Evolutionary conservation across 2,888 invertebrate genomes (phyloP), one percentile per base, ranked within the genome.

Genomic region (Cinara cedri): DNA sequence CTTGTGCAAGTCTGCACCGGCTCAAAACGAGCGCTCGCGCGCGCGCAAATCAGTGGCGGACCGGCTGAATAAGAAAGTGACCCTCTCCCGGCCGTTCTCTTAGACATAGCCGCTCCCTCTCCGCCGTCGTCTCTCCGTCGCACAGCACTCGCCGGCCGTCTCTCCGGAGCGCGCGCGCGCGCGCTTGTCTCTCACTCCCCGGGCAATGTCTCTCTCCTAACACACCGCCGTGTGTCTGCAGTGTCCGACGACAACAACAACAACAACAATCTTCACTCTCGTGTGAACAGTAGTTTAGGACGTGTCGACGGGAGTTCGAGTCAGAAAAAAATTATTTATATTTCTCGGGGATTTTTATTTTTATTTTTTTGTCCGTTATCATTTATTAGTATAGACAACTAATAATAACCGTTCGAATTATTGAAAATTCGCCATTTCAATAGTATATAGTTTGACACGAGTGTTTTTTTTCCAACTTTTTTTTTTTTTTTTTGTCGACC

Each of bases 261-360:
- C 34, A 34, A 34, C 75, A 26, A 66, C 75, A 66, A 75, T 75
- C 75, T 65, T 75, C 75, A 66, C 76, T 76, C 76, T 76, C 54
- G 66, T 57, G 76, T 21, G 76, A 76, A 76, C 76, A 68, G 76
- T 76, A 76, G 76, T 76, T 76, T 66, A 49, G 76, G 66, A 76
- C 76, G 76, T 21, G 65, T 54, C 75, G 16, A 21, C 72, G 72
- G 13, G 49, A 14, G 72, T 62, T 72, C 34, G 62, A 24, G 71
- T 72, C 62, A 62, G 60, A 49, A 62, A 49, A 62, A 49, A 62
- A n/a, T 24, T 57, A 26, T 55, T 4, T 24, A 21, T 21, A 26
- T 46, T 72, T 57, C 46, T 72, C 70, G 70, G 42, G 10, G 54
- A 10, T 8, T 44, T 44, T 44, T 4, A 44, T 66, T 44, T 10